These are phyloP conservation scores for Notocelia uddmanniana DNA, from an alignment of 2,888 invertebrate species.

Conservation along the genomic window DNA sequence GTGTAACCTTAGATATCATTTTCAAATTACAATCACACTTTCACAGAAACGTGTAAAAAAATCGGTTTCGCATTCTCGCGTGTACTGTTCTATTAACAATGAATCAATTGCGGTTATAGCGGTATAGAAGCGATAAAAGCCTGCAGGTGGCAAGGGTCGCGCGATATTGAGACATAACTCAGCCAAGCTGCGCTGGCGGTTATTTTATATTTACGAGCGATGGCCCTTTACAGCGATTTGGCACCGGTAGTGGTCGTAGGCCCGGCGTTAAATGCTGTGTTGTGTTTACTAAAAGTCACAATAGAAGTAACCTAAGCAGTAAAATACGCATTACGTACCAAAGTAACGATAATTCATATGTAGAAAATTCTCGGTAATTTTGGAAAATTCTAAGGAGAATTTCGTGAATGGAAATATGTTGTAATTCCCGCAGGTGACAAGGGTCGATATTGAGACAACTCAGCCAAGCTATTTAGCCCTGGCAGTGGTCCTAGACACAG, in stretches of 20 bases:
- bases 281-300: not conserved
- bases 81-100: slow-evolving; percentile 65
- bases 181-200: slow-evolving; percentile 62
- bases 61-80: slow-evolving; percentile 53
- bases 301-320: not conserved
- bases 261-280: not conserved
- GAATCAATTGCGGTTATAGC: slow-evolving; percentile 61
- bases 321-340: not conserved
- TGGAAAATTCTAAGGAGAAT: no score
- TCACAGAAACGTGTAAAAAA: slow-evolving; percentile 30
- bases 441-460: no score
- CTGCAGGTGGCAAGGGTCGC: slow-evolving; percentile 66
- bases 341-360: no score
- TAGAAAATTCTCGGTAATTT: no score
- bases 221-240: slow-evolving; percentile 45
- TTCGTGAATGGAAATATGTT: no score
- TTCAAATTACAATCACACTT: slow-evolving; percentile 16
- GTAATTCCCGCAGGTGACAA: no score
- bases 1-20: not conserved
- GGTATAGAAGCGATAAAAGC: slow-evolving; percentile 56
- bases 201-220: slow-evolving; percentile 70
- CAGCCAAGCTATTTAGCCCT: no score
- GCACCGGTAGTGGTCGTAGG: slow-evolving; percentile 12
- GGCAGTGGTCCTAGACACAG: no score
- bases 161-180: slow-evolving; percentile 80